phyloP scores from a whole-genome alignment of 1,140 invertebrate genomes.

The Melanaphis sacchari region DNA sequence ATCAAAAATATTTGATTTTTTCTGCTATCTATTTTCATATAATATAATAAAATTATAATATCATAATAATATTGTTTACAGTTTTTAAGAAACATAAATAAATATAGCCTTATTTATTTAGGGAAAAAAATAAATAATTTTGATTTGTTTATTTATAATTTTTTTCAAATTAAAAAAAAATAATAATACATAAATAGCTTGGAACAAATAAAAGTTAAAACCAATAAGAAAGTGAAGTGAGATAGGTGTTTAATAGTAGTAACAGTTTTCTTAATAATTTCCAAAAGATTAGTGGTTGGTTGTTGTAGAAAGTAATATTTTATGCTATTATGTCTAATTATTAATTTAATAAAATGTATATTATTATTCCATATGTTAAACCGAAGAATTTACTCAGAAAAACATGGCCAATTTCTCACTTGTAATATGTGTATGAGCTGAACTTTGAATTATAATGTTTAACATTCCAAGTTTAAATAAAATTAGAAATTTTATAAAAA shows the following conservation, averaged over 20 bases:
- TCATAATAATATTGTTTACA: not conserved
- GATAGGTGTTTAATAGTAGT: not conserved
- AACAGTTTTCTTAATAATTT: not conserved
- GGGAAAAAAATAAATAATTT: not conserved
- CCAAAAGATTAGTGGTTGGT: not conserved
- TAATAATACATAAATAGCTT: not conserved
- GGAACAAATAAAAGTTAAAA: no score
- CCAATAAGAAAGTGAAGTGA: not conserved
- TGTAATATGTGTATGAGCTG: not conserved
- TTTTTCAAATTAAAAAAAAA: not conserved
- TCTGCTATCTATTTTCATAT: not conserved
- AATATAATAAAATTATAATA: not conserved
- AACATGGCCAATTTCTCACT: not conserved
- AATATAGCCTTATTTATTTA: not conserved
- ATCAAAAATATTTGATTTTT: not conserved
- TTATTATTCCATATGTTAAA: not conserved
- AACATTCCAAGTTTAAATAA: not conserved
- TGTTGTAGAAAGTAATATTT: not conserved
- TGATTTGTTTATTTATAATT: not conserved
- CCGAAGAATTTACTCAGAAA: not conserved
- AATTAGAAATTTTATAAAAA: constrained; percentile 34
- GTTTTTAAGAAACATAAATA: not conserved
- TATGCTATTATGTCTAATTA: not conserved
- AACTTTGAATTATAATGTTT: constrained; percentile 28
- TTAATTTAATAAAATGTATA: not conserved